A percentile compares a stretch with the other conserved stretches of the same genome.
Conservation (phyloP, 2,797 vertebrate species). For the Myotis planiceps region DNA sequence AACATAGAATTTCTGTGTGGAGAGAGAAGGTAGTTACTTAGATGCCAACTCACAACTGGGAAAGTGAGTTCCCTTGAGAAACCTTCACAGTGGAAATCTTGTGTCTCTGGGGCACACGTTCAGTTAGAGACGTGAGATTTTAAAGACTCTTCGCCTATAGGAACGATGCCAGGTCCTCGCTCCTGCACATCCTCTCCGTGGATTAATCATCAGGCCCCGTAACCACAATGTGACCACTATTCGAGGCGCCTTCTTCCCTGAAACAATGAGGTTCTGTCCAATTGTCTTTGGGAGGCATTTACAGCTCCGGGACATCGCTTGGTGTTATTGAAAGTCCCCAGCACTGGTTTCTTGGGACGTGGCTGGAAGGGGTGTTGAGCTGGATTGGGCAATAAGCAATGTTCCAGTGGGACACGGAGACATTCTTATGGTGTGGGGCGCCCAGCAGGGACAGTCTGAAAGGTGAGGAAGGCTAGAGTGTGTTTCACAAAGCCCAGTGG, state of each 20-base stretch:
- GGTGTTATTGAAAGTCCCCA: constrained; percentile 78
- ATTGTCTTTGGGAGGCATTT: constrained; percentile 86
- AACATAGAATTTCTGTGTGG: not conserved
- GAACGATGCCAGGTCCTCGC: constrained; percentile 82
- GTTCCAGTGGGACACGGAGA: constrained; percentile 81
- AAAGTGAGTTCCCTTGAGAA: not conserved
- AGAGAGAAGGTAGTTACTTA: not conserved
- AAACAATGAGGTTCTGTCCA: constrained; percentile 91
- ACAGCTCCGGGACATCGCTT: constrained; percentile 87
- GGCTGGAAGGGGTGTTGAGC: constrained; percentile 76
- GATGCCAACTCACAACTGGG: constrained; percentile 16
- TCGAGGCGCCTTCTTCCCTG: constrained; percentile 79
- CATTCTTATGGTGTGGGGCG: constrained; percentile 62
- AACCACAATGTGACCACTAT: constrained; percentile 90
- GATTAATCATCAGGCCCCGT: constrained; percentile 81
- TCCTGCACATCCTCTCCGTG: constrained; percentile 85
- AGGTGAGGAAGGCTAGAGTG: not conserved
- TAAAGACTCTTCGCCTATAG: not conserved
- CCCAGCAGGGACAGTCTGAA: not conserved
- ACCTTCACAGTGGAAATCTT: constrained; percentile 50
- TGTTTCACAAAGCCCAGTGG: not conserved
- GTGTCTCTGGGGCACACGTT: not conserved
- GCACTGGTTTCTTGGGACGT: constrained; percentile 74
- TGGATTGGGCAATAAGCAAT: constrained; percentile 85
- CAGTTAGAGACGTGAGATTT: not conserved